Base-by-base conservation (phyloP, 2,888 invertebrate species). In the Eudemis profundana region DNA sequence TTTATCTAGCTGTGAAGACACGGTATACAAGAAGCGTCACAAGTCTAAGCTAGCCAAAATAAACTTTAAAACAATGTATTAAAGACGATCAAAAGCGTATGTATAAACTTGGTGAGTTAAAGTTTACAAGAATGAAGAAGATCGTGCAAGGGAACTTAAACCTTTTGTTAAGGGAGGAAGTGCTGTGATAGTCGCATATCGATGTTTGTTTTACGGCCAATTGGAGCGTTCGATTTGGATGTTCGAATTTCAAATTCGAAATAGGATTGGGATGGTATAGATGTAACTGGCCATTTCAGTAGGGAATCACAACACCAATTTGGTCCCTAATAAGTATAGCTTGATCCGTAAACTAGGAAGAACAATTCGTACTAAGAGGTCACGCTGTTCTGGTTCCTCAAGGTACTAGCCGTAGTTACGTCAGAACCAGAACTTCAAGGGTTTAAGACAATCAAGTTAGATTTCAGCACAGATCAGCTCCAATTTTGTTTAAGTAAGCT, bases 211-310 rank as follows among this genome's bases (percentile, higher is more conserved):
- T 56, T n/a, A 42, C n/a, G 42, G 46, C 17, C 36, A 42, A 42
- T 56, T 27, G 27, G 17, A 56, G 17, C 53, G 23, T 53, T 40
- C 53, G 36, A 53, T 53, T 53, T 38, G 21, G 53, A 17, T 40
- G 53, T 40, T 53, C 23, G 53, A 44, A n/a, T 17, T 49, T 7
- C 10, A 38, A 38, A 40, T 27, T n/a, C 4, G 36, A 38, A 40
- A n/a, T n/a, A n/a, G n/a, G n/a, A n/a, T n/a, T n/a, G n/a, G n/a
- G n/a, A n/a, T n/a, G n/a, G n/a, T n/a, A n/a, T n/a, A n/a, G n/a
- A n/a, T n/a, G n/a, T n/a, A n/a, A n/a, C n/a, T n/a, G n/a, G n/a
- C n/a, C n/a, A n/a, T n/a, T n/a, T n/a, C n/a, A n/a, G n/a, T n/a
- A n/a, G n/a, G n/a, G n/a, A n/a, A n/a, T n/a, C n/a, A n/a, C n/a